Evolutionary conservation across 1,140 invertebrate genomes (phyloP).

Genomic region (Panagrolaimus sp.): DNA sequence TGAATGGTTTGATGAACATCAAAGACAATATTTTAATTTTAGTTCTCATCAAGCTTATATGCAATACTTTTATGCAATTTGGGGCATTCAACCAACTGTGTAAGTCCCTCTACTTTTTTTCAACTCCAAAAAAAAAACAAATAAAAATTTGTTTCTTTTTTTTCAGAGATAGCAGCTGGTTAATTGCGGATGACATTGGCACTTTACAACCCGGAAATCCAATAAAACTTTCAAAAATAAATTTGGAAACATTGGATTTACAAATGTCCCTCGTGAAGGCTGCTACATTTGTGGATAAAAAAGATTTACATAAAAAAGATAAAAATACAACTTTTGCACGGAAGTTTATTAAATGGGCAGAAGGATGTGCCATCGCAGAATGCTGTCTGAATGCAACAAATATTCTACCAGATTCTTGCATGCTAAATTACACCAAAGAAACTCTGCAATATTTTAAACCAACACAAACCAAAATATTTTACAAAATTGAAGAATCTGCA

Average conservation of each 20-base stretch:
- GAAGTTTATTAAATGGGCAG: neutral
- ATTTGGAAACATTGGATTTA: neutral
- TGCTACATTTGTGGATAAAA: neutral
- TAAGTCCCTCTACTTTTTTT: conserved; percentile 2
- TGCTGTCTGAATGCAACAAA: neutral
- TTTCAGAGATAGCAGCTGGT: neutral
- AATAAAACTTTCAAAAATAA: conserved; percentile 1
- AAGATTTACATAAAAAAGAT: neutral
- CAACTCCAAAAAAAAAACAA: neutral
- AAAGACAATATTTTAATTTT: conserved; percentile 37
- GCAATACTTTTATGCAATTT: conserved; percentile 39
- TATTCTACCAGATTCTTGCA: neutral
- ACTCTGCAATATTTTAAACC: neutral
- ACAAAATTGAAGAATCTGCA: conserved; percentile 28
- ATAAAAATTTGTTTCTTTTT: neutral
- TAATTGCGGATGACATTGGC: neutral
- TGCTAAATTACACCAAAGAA: neutral
- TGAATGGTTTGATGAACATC: conserved; percentile 44
- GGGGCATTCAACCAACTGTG: conserved; percentile 24
- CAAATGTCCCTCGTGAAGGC: neutral
- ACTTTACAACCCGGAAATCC: neutral
- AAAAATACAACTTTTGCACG: neutral
- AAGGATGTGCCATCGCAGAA: neutral
- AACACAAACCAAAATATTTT: conserved; percentile 16
- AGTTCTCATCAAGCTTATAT: conserved; percentile 16